Conservation (phyloP, 2,797 vertebrate species). For the Anomalospiza imberbis region DNA sequence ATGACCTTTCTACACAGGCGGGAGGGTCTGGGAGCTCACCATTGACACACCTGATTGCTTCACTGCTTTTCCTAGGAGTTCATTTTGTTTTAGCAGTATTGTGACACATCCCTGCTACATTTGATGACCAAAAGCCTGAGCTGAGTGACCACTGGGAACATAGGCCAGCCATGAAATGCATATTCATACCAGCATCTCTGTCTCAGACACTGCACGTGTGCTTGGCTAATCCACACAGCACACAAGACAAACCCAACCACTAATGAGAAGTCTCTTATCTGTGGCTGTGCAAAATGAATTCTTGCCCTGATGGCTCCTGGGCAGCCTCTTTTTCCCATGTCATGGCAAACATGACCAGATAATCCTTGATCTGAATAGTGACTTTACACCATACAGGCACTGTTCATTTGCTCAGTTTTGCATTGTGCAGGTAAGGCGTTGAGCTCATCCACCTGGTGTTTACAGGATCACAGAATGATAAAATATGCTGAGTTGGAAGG, state of each 20-base stretch:
- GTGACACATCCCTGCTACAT: background rate
- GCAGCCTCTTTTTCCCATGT: background rate
- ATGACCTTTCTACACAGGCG: background rate
- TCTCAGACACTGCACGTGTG: background rate
- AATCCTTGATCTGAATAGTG: background rate
- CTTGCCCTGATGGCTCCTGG: background rate
- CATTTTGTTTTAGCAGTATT: background rate
- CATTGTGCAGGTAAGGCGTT: background rate
- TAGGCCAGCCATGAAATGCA: background rate
- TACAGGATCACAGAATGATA: background rate
- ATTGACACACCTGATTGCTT: no score
- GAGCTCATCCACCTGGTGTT: background rate
- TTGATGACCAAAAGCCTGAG: background rate
- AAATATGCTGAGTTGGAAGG: background rate
- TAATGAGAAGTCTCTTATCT: no score
- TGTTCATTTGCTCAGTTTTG: background rate
- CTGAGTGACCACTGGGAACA: background rate
- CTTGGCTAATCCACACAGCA: rapidly evolving
- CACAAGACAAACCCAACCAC: background rate
- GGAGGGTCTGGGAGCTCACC: background rate
- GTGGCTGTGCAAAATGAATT: background rate
- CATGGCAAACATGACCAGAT: background rate
- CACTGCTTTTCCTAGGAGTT: background rate
- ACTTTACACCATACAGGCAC: background rate
- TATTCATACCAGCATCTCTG: background rate